Percentiles rank a stretch among this genome's conserved stretches.
phyloP scores from a whole-genome alignment of 2,797 vertebrate genomes.

The Clarias fuscus region DNA sequence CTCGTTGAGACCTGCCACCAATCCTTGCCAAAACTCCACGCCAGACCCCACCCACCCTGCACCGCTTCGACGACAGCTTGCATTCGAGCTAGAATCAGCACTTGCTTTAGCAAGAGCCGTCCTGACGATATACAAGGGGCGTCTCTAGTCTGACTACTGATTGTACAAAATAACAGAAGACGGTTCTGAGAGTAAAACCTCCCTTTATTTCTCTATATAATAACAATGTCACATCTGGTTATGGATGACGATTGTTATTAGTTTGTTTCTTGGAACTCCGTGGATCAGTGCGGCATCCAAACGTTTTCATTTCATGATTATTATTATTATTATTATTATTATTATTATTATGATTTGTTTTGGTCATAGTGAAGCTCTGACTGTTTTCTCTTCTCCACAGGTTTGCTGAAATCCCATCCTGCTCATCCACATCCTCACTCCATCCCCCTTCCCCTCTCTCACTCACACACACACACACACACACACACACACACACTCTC shows the following conservation, averaged over 20 bases:
- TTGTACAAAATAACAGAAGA: too few species aligned
- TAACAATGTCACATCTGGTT: neutral
- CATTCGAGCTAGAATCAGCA: neutral
- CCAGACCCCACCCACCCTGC: neutral
- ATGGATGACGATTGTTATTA: neutral
- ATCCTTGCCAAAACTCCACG: neutral
- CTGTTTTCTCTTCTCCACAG: conserved; percentile 56
- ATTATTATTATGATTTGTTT: too few species aligned
- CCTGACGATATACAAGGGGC: neutral
- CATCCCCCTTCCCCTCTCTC: neutral
- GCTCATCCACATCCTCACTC: neutral
- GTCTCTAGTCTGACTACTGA: too few species aligned
- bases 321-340: neutral
- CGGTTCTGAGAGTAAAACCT: too few species aligned
- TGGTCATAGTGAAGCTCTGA: neutral
- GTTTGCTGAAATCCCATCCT: conserved; percentile 70
- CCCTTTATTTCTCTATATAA: too few species aligned
- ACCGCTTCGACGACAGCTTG: neutral
- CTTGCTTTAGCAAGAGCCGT: neutral
- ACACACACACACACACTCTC: neutral
- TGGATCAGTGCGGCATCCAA: neutral
- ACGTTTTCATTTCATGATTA: neutral
- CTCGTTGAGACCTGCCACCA: neutral
- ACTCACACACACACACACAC: neutral
- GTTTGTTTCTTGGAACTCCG: neutral